Base-by-base conservation (phyloP, 2,888 invertebrate species). In the Eilema depressum region DNA sequence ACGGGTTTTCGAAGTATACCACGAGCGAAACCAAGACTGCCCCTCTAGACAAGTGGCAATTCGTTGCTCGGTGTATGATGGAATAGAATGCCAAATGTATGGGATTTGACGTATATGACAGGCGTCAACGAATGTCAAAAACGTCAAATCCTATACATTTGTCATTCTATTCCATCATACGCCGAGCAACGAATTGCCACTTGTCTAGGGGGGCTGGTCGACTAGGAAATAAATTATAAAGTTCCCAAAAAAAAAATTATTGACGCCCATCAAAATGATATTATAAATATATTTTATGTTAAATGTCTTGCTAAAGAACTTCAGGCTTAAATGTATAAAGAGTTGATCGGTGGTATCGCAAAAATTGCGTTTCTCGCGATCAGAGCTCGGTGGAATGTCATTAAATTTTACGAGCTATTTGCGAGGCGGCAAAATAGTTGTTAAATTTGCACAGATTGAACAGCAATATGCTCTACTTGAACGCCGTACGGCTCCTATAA, bases 341-440 rank as follows among this genome's bases (percentile, higher is more conserved):
- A 86, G 86, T 85, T 83, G 90, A 90, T 91, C 85, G 87, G 82
- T 85, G 79, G 85, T 84, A 87, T 86, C 87, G 89, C 88, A 91
- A 93, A 92, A 93, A 92, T 92, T 91, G 87, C 91, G 84, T 88
- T 86, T 88, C 87, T 85, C 83, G 87, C 84, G 81, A 86, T 84
- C 83, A 82, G 82, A 82, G 82, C 77, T 85, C 84, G 77, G 77
- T 74, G 86, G 88, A 88, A 89, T 91, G 89, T 91, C 90, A 91
- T 93, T 91, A 93, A 92, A 86, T 93, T 93, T 93, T 93, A 94
- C 88, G 90, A 90, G 83, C 91, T 88, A 88, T 89, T 90, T 86
- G 89, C 85, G 88, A 83, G 85, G 85, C 84, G 84, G 85, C 77
- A 75, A 82, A 83, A 81, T 77, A 75, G 79, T 73, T 81, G 79